Evolutionary conservation across 2,888 invertebrate species (phyloP).

Genomic region (Frankliniella fusca): DNA sequence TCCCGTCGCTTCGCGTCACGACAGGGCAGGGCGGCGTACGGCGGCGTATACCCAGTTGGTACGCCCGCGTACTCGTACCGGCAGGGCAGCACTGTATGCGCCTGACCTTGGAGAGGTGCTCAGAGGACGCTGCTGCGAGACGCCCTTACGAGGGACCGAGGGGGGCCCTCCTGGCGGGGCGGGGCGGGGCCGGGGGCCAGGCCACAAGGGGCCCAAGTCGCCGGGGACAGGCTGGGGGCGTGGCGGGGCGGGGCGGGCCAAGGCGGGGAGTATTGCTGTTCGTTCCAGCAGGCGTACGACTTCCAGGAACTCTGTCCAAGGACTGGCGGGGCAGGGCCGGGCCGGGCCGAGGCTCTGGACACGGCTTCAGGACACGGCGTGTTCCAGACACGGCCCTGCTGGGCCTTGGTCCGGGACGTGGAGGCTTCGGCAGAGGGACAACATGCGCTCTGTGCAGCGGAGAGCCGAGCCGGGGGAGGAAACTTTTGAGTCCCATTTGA

Average conservation of each 20-base stretch:
- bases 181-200: neutral
- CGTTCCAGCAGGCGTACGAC: neutral
- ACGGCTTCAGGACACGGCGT: neutral
- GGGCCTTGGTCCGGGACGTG: neutral
- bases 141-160: neutral
- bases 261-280: neutral
- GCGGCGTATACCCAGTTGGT: no score
- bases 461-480: neutral
- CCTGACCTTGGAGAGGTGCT: conserved; percentile 7
- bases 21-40: neutral
- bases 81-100: conserved; percentile 1
- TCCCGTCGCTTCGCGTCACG: neutral
- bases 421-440: neutral
- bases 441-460: neutral
- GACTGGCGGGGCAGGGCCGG: neutral
- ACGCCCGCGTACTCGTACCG: neutral
- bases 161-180: neutral
- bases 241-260: neutral
- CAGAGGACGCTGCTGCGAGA: neutral
- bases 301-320: conserved; percentile 2
- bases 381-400: neutral
- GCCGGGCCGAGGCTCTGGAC: neutral
- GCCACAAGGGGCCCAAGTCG: neutral
- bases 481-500: no score
- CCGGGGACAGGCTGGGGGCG: neutral